Conservation (phyloP, 2,113 vertebrate species). For the Mustela lutreola region DNA sequence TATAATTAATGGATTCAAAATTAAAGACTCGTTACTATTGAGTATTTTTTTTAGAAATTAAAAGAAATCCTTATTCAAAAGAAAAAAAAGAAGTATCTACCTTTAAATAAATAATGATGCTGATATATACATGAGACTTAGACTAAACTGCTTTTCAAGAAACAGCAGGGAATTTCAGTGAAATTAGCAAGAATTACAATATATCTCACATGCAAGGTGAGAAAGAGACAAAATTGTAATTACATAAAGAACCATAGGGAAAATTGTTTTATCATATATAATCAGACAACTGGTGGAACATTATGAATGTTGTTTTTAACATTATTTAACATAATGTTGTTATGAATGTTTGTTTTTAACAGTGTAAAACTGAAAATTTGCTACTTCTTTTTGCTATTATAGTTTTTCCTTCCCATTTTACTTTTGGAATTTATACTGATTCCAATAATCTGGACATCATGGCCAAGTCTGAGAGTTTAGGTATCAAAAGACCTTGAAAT, state of each 20-base stretch:
- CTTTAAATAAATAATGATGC: slow-evolving; percentile 20
- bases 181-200: slow-evolving; percentile 53
- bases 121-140: slow-evolving; percentile 1
- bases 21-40: neutral
- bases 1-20: neutral
- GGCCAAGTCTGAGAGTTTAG: neutral
- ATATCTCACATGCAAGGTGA: neutral
- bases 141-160: neutral
- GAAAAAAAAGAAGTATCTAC: neutral
- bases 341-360: neutral
- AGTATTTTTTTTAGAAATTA: slow-evolving; percentile 52
- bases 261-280: slow-evolving; percentile 18
- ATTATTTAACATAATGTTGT: no score
- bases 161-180: neutral
- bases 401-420: neutral
- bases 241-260: neutral
- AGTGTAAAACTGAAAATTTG: neutral
- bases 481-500: slow-evolving; percentile 1
- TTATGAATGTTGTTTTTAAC: neutral
- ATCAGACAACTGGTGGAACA: neutral
- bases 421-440: slow-evolving; percentile 43
- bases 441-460: neutral
- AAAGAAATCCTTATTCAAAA: neutral
- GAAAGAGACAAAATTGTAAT: neutral
- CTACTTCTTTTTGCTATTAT: neutral